A percentile compares a stretch with the other conserved stretches of the same genome.
phyloP scores from a whole-genome alignment of 2,888 invertebrate species.

The Ophion obscuratus region DNA sequence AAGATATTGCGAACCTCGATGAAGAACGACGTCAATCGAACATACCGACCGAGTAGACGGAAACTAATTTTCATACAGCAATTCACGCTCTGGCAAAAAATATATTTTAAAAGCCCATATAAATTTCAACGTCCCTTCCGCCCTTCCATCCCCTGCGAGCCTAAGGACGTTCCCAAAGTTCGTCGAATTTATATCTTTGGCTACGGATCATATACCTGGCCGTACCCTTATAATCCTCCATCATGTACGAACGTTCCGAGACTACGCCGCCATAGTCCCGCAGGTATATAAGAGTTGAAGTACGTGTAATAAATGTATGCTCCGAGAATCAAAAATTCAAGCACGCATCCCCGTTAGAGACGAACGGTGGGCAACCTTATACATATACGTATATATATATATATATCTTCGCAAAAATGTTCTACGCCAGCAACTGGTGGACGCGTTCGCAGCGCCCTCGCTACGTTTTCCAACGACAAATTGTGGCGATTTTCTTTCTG shows the following conservation, averaged over 20 bases:
- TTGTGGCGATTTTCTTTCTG: slow-evolving; percentile 16
- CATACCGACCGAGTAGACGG: no score
- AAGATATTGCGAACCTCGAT: no score
- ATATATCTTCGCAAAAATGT: slow-evolving; percentile 4
- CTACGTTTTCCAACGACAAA: neutral
- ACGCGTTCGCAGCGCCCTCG: slow-evolving; percentile 40
- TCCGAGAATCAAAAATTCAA: neutral
- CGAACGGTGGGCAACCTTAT: neutral
- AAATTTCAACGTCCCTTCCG: no score
- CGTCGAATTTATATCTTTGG: no score
- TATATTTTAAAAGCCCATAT: no score
- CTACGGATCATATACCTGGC: no score
- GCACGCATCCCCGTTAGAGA: neutral
- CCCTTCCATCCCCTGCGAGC: no score
- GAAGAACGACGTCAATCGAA: no score
- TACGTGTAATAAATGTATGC: neutral
- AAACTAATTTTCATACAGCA: no score
- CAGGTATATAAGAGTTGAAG: neutral
- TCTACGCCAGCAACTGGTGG: slow-evolving; percentile 54
- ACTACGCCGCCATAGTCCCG: neutral
- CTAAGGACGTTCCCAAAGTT: no score
- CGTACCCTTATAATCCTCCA: neutral
- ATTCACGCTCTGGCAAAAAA: no score
- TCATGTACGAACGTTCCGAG: neutral
- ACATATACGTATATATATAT: neutral